phyloP scores from a whole-genome alignment of 92 coral and sea anemone genomes.

The Umimayanthus chanpuru region DNA sequence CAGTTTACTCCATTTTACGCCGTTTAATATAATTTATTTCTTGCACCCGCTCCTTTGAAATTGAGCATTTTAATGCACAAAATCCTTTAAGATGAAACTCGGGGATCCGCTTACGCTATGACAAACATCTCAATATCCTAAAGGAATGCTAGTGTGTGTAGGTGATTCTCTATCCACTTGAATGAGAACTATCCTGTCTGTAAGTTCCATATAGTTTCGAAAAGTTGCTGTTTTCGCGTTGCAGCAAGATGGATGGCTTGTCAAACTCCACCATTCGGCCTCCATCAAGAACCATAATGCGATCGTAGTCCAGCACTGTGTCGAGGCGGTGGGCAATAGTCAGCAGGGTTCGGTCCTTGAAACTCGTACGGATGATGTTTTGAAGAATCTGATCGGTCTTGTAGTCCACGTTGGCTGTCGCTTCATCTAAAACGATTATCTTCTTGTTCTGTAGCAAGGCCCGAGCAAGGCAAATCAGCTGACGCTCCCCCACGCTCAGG shows the following conservation, averaged over 20 bases:
- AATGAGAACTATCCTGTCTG: neutral
- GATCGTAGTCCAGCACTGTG: conserved; percentile 17
- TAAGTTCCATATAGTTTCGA: neutral
- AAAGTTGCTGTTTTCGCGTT: neutral
- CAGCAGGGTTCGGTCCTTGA: neutral
- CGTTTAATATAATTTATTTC: too few species aligned
- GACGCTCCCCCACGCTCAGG: conserved; percentile 32
- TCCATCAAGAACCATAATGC: neutral
- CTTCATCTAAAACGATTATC: conserved; percentile 23
- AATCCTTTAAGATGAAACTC: too few species aligned
- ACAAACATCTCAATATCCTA: too few species aligned
- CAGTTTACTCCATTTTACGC: too few species aligned
- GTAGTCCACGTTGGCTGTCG: conserved; percentile 23
- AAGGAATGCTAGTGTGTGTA: too few species aligned
- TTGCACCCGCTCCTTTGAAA: too few species aligned
- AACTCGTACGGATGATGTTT: conserved; percentile 11
- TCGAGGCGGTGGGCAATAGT: conserved; percentile 21
- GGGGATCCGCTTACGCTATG: too few species aligned
- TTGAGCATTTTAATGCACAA: too few species aligned
- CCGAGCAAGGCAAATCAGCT: conserved; percentile 30
- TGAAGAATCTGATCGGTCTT: conserved; percentile 11
- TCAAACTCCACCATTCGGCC: neutral
- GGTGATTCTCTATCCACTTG: too few species aligned
- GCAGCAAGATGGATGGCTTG: neutral
- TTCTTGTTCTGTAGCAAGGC: conserved; percentile 26